Evolutionary conservation across 1,140 invertebrate genomes (phyloP).

Genomic region (Nephila pilipes): DNA sequence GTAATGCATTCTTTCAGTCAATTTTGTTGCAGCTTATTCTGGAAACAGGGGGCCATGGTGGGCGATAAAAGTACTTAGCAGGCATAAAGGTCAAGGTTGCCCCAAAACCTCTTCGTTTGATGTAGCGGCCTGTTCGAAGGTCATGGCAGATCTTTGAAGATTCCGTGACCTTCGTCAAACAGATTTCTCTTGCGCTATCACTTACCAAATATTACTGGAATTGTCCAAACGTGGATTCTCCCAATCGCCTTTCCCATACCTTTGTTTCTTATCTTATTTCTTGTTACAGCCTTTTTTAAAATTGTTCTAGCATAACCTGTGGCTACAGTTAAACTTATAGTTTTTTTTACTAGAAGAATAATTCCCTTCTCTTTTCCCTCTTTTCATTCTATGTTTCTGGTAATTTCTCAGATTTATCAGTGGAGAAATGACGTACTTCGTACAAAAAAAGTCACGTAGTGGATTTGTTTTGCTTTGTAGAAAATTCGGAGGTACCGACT

Average conservation of each 20-base stretch:
- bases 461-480: background rate
- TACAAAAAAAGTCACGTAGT: background rate
- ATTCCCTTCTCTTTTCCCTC: background rate
- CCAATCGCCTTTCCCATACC: background rate
- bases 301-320: background rate
- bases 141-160: background rate
- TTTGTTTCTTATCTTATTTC: background rate
- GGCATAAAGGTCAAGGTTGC: conserved; percentile 5
- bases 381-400: background rate
- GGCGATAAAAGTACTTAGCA: background rate
- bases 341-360: background rate
- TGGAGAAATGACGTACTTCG: background rate
- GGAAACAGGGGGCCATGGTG: background rate
- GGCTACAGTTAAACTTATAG: background rate
- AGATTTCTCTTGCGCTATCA: background rate
- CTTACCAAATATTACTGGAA: background rate
- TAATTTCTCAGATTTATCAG: background rate
- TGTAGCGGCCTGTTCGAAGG: background rate
- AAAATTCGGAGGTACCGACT: background rate
- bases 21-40: background rate
- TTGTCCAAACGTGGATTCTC: background rate
- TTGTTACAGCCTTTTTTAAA: background rate
- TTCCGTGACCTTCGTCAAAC: background rate
- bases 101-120: background rate
- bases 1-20: background rate